Conservation (phyloP, 1,140 invertebrate species). For the Gryllus bimaculatus region DNA sequence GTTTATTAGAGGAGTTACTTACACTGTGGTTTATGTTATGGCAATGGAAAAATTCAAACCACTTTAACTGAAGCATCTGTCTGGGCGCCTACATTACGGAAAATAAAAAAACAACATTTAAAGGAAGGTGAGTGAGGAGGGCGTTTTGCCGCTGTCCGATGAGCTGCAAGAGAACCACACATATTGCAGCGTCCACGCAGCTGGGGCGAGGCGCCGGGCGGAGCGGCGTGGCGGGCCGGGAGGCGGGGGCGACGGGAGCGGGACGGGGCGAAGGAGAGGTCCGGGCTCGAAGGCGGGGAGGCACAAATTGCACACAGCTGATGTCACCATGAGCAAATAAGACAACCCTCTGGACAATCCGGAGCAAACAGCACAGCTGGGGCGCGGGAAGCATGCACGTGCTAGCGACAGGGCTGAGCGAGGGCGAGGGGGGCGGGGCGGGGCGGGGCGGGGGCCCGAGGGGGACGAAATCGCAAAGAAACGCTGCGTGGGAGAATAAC, state of each 20-base stretch:
- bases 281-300: background rate
- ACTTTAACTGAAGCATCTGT: constrained; percentile 8
- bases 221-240: too few relatives aligned
- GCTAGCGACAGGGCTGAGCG: constrained; percentile 1
- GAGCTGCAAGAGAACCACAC: constrained; percentile 12
- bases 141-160: background rate
- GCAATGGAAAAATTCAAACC: constrained; percentile 13
- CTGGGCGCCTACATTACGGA: constrained; percentile 1
- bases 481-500: constrained; percentile 8
- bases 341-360: background rate
- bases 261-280: background rate
- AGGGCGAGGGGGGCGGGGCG: background rate
- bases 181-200: background rate
- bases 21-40: background rate
- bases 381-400: background rate
- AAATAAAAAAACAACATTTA: constrained; percentile 8
- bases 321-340: background rate
- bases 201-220: background rate
- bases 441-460: background rate
- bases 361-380: background rate
- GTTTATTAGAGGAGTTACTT: background rate
- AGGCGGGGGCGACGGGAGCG: too few relatives aligned
- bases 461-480: background rate
- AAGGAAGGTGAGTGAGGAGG: background rate
- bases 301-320: background rate